Conservation (phyloP, 1,140 invertebrate genomes). For the Drosophila micromelanica region DNA sequence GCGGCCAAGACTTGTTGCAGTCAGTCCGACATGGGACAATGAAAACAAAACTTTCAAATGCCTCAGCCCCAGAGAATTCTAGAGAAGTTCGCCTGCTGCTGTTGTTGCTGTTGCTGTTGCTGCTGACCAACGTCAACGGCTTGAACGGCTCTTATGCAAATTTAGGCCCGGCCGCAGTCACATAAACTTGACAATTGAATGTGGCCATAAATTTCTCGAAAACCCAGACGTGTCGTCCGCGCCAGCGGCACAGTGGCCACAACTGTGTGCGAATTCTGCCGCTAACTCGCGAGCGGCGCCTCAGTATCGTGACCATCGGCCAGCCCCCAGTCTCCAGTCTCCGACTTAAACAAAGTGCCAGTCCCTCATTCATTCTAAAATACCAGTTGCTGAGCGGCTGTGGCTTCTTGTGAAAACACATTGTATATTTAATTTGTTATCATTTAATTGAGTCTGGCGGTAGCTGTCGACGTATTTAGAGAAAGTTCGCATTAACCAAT, state of each 20-base stretch:
- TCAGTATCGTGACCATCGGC: conserved; percentile 64
- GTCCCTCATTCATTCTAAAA: conserved; percentile 13
- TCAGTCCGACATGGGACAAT: conserved; percentile 45
- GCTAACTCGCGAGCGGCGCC: conserved; percentile 73
- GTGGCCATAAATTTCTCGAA: conserved; percentile 70
- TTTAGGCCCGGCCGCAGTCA: conserved; percentile 62
- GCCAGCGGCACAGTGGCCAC: conserved; percentile 54
- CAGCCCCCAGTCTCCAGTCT: conserved; percentile 24
- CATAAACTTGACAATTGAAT: conserved; percentile 82
- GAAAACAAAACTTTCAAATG: conserved; percentile 68
- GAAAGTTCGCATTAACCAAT: conserved; percentile 61
- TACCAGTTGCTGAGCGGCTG: conserved; percentile 11
- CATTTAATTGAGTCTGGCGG: conserved; percentile 74
- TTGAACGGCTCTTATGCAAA: conserved; percentile 68
- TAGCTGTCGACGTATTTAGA: conserved; percentile 57
- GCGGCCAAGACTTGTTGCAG: conserved; percentile 7
- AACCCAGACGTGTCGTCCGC: conserved; percentile 32
- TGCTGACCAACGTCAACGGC: conserved; percentile 7
- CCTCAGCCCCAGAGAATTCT: conserved; percentile 50
- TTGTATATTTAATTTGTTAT: conserved; percentile 69
- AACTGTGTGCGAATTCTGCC: conserved; percentile 62
- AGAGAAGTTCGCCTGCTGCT: conserved; percentile 47
- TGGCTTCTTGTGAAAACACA: conserved; percentile 19
- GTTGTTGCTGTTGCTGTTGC: conserved; percentile 4
- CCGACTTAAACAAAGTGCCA: conserved; percentile 9